phyloP scores from a whole-genome alignment of 2,797 vertebrate species.

The Ibycter americanus region DNA sequence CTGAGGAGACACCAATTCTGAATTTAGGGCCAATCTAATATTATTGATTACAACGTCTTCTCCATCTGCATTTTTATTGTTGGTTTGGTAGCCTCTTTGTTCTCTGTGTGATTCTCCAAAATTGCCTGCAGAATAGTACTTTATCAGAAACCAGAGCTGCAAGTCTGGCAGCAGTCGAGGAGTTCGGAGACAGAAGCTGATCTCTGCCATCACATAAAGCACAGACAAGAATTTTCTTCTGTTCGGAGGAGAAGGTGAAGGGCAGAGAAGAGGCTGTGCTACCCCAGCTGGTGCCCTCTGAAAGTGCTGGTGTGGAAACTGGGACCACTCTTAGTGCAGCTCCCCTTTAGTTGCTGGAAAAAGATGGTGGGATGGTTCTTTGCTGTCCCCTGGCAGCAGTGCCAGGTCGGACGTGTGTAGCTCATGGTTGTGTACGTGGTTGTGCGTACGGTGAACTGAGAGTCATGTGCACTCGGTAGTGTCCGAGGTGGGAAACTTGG shows the following conservation, averaged over 20 bases:
- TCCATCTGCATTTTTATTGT: constrained; percentile 17
- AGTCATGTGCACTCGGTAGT: background rate
- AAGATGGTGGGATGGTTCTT: background rate
- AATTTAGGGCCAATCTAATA: background rate
- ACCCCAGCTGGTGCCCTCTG: background rate
- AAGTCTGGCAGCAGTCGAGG: background rate
- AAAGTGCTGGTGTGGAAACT: background rate
- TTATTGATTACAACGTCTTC: constrained; percentile 7
- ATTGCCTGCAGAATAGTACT: background rate
- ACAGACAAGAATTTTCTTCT: background rate
- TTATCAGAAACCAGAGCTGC: background rate
- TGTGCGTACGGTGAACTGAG: background rate
- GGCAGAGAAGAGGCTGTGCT: background rate
- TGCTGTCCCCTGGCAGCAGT: background rate
- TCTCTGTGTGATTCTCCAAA: background rate
- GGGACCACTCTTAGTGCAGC: background rate
- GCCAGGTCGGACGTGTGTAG: background rate
- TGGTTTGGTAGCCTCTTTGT: background rate
- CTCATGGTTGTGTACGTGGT: background rate
- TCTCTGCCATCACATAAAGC: background rate
- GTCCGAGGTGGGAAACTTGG: background rate
- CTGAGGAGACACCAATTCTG: background rate
- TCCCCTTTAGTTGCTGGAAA: background rate
- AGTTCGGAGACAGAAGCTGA: background rate
- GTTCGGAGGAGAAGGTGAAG: background rate